Percentiles rank a stretch among this genome's conserved stretches.
Conservation (phyloP, 2,888 invertebrate species). For the Agrochola macilenta region DNA sequence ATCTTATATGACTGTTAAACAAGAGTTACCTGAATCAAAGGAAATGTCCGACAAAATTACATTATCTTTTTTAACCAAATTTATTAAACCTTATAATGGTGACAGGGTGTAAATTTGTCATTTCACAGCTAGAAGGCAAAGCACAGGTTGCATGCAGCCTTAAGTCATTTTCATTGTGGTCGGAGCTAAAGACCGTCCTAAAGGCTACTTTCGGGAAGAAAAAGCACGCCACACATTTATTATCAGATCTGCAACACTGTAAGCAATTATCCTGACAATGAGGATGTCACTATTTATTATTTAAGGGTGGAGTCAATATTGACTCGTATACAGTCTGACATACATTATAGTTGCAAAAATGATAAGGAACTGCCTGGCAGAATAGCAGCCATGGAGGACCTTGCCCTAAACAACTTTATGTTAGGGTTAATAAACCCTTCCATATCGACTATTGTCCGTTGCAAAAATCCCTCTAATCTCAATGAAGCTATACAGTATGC, state of each 20-base stretch:
- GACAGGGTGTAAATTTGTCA: too few species aligned
- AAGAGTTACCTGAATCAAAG: too few species aligned
- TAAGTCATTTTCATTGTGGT: too few species aligned
- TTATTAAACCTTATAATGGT: too few species aligned
- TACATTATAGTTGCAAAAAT: background rate
- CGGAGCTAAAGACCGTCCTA: too few species aligned
- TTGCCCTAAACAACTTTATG: background rate
- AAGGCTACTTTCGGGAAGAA: too few species aligned
- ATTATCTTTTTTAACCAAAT: too few species aligned
- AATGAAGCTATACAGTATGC: constrained; percentile 4
- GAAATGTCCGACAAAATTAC: too few species aligned
- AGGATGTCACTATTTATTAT: background rate
- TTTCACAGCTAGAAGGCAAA: too few species aligned
- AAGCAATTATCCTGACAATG: background rate
- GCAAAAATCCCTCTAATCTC: background rate
- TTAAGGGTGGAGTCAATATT: constrained; percentile 1
- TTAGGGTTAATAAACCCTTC: background rate
- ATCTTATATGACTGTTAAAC: too few species aligned
- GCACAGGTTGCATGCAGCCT: too few species aligned
- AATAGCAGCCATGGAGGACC: background rate
- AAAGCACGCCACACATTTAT: background rate
- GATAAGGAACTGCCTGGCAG: background rate
- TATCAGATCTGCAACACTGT: constrained; percentile 1
- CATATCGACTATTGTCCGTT: constrained; percentile 1
- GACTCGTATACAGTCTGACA: background rate